Conservation (phyloP, 2,888 invertebrate species). For the Cynaeus angustus region DNA sequence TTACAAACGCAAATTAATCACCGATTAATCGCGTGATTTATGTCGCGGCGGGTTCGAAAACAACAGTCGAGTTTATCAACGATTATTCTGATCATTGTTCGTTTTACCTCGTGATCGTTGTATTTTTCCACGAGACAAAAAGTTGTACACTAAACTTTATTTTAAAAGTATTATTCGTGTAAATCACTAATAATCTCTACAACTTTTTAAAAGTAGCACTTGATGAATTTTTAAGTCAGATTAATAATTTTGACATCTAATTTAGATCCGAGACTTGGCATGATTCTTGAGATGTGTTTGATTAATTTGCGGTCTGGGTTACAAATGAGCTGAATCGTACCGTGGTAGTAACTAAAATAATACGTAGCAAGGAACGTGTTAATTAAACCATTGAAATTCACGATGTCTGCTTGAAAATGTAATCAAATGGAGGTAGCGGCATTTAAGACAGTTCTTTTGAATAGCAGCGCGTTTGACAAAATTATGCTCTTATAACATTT, state of each 20-base stretch:
- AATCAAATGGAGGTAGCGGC: conserved; percentile 37
- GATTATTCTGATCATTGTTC: conserved; percentile 22
- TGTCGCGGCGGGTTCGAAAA: conserved; percentile 23
- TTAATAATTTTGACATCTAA: conserved; percentile 36
- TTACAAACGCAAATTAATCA: conserved; percentile 41
- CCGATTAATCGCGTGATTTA: conserved; percentile 37
- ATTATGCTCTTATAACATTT: conserved; percentile 22
- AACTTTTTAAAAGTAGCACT: not conserved
- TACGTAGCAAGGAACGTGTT: conserved; percentile 44
- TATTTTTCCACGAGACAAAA: not conserved
- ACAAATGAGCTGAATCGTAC: conserved; percentile 42
- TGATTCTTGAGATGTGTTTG: conserved; percentile 44
- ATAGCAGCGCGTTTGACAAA: conserved; percentile 15
- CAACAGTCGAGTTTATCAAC: conserved; percentile 20
- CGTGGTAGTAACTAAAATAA: conserved; percentile 45
- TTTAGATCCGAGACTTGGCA: conserved; percentile 34
- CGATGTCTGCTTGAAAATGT: conserved; percentile 41
- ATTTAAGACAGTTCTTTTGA: conserved; percentile 34
- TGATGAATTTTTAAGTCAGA: conserved; percentile 31
- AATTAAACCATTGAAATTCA: conserved; percentile 46
- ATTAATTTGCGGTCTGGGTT: conserved; percentile 42
- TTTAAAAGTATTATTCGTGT: no score
- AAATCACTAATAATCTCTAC: no score
- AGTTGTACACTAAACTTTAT: not conserved
- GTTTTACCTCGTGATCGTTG: not conserved